These are phyloP conservation scores for Dendrophyllia cribrosa DNA, from an alignment of 64 coral and sea anemone species.

Conservation along the genomic window DNA sequence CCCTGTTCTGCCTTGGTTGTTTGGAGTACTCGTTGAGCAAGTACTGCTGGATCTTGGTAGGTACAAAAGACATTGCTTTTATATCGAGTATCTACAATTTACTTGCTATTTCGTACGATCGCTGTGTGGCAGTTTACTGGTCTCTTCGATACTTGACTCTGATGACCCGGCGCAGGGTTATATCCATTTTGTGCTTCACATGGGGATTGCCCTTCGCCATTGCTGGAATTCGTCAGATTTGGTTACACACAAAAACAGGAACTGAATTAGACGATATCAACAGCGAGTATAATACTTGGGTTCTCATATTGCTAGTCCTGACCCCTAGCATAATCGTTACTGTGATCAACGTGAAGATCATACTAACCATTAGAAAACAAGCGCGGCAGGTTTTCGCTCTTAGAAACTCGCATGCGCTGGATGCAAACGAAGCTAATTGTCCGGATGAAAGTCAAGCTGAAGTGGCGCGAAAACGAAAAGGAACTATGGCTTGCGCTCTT, in stretches of 20 bases:
- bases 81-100: conserved; percentile 54
- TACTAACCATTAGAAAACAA: conserved; percentile 38
- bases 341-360: conserved; percentile 47
- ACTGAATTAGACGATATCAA: conserved; percentile 5
- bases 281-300: conserved; percentile 52
- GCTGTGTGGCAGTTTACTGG: conserved; percentile 66
- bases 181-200: conserved; percentile 25
- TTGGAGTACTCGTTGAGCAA: background rate
- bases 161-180: conserved; percentile 41
- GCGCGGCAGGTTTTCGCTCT: background rate
- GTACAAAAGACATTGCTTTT: conserved; percentile 59
- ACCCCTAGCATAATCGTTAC: conserved; percentile 17
- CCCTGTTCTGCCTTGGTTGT: conserved; percentile 31
- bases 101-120: conserved; percentile 71
- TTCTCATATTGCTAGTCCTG: conserved; percentile 39
- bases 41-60: conserved; percentile 62
- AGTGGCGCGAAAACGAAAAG: conserved; percentile 1
- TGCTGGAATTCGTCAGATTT: conserved; percentile 37
- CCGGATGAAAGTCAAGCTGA: background rate
- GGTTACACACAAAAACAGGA: conserved; percentile 22
- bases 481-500: conserved; percentile 14
- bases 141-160: conserved; percentile 50
- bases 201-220: conserved; percentile 49
- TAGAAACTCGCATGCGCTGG: background rate
- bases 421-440: background rate